These are phyloP conservation scores for Carterocephalus palaemon DNA, from an alignment of 2,888 invertebrate species.

Conservation along the genomic window DNA sequence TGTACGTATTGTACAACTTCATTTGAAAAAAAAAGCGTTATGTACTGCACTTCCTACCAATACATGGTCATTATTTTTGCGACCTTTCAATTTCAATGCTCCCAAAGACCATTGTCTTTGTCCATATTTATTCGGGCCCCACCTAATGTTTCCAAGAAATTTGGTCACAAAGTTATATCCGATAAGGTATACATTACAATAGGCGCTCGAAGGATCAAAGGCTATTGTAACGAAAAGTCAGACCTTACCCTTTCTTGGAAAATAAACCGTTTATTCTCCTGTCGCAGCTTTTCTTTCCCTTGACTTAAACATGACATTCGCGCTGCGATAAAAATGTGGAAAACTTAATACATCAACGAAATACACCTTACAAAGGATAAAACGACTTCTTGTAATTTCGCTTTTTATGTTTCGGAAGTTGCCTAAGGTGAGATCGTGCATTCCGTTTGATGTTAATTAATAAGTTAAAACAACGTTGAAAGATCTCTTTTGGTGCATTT, in stretches of 20 bases:
- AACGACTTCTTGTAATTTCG: conserved; percentile 7
- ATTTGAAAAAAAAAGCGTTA: no score
- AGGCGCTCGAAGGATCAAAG: conserved; percentile 6
- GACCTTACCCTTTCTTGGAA: conserved; percentile 20
- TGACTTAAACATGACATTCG: conserved; percentile 16
- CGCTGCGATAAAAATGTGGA: conserved; percentile 12
- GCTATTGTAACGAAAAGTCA: conserved; percentile 17
- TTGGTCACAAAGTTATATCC: conserved; percentile 1
- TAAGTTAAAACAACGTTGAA: no score
- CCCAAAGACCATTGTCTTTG: conserved; percentile 16
- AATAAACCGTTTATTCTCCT: conserved; percentile 13
- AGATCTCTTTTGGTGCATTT: no score
- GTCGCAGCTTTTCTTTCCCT: conserved; percentile 4
- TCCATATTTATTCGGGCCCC: conserved; percentile 1
- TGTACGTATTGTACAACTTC: no score
- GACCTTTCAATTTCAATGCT: conserved; percentile 15
- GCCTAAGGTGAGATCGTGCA: no score
- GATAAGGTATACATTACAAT: conserved; percentile 8
- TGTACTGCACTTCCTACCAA: no score
- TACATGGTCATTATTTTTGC: conserved; percentile 7
- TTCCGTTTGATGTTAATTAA: no score
- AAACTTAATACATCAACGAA: conserved; percentile 7
- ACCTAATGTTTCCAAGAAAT: conserved; percentile 1
- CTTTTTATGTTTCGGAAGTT: conserved; percentile 6
- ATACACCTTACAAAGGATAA: conserved; percentile 6